A percentile compares a stretch with the other conserved stretches of the same genome.
Evolutionary conservation across 2,888 invertebrate genomes (phyloP).

Genomic region (Polyommatus icarus): DNA sequence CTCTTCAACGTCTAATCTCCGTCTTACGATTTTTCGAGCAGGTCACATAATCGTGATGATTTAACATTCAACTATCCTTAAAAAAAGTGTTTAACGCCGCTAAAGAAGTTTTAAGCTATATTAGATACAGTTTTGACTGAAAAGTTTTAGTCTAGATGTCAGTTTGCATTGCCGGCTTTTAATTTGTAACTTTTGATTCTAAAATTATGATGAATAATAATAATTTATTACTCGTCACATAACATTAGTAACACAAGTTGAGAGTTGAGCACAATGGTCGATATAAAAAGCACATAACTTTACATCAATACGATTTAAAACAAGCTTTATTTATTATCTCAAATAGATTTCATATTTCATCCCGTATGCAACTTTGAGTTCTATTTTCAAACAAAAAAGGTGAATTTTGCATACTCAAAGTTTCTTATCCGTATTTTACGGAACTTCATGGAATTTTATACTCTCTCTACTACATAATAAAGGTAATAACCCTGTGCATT

Average conservation of each 20-base stretch:
- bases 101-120: no score
- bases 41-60: no score
- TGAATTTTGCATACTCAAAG: conserved; percentile 18
- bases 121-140: no score
- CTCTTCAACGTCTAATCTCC: no score
- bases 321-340: conserved; percentile 22
- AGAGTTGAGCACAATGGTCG: background rate
- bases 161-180: no score
- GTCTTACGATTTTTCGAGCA: no score
- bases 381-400: background rate
- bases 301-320: conserved; percentile 27
- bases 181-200: no score
- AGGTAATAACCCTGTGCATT: conserved; percentile 30
- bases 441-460: background rate
- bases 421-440: background rate
- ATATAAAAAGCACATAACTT: conserved; percentile 8
- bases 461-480: conserved; percentile 31
- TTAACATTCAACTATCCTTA: no score
- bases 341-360: conserved; percentile 24
- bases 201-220: no score
- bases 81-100: no score
- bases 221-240: background rate
- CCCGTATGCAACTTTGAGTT: background rate
- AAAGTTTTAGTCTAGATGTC: no score
- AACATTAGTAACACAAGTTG: background rate